Conservation (phyloP, 2,113 vertebrate genomes). For the Scopus umbretta region DNA sequence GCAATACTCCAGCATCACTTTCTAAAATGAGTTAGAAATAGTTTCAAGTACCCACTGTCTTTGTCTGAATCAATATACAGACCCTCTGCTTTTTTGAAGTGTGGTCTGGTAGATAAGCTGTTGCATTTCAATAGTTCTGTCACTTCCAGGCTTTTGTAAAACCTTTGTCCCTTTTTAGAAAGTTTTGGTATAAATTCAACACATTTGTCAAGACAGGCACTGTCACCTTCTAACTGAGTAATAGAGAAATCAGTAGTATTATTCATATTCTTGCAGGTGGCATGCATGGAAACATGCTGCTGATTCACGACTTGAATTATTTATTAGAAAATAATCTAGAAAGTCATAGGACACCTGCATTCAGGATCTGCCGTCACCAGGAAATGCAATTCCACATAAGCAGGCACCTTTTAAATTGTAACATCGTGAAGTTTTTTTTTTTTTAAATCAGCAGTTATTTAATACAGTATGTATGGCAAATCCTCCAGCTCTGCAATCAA, state of each 20-base stretch:
- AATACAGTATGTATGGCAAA: background rate
- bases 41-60: background rate
- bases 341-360: background rate
- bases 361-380: background rate
- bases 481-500: background rate
- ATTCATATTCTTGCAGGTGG: background rate
- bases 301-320: constrained; percentile 29
- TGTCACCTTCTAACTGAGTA: background rate
- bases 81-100: background rate
- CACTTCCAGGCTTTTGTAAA: background rate
- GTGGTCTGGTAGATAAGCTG: background rate
- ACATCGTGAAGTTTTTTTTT: background rate
- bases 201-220: background rate
- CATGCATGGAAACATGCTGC: background rate
- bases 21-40: background rate
- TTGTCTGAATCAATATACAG: background rate
- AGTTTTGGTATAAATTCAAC: background rate
- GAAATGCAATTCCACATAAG: background rate
- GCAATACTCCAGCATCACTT: background rate
- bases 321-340: background rate
- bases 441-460: background rate
- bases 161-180: background rate
- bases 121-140: background rate
- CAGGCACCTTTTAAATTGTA: background rate
- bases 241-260: background rate